phyloP scores from a whole-genome alignment of 1,140 invertebrate species.

The Drosophila sp. region DNA sequence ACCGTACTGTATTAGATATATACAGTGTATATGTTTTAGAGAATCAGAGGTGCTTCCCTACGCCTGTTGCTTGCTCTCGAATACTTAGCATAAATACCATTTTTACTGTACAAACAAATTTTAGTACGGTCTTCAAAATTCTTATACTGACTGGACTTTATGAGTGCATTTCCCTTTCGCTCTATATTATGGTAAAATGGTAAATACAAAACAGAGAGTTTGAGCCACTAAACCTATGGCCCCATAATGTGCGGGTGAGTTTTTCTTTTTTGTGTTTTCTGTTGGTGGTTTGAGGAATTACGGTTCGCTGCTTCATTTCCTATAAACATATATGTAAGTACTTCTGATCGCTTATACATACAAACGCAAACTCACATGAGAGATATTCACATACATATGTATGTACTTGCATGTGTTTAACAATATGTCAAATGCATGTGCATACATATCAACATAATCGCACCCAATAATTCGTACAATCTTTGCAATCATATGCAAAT shows the following conservation, averaged over 20 bases:
- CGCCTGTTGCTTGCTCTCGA: too few relatives aligned
- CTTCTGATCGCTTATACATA: constrained; percentile 7
- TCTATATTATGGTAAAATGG: constrained; percentile 2
- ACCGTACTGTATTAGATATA: too few relatives aligned
- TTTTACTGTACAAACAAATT: too few relatives aligned
- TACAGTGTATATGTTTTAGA: too few relatives aligned
- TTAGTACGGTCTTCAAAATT: too few relatives aligned
- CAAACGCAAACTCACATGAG: too few relatives aligned
- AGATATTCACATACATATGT: neutral
- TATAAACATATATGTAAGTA: constrained; percentile 41
- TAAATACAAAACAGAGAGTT: constrained; percentile 1
- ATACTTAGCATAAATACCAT: too few relatives aligned
- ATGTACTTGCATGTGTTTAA: neutral
- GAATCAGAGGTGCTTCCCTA: too few relatives aligned
- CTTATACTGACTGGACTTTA: neutral
- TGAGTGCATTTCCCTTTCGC: neutral
- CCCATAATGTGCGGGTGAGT: constrained; percentile 44
- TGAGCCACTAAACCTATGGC: neutral
- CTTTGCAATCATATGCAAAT: too few relatives aligned
- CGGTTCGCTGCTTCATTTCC: constrained; percentile 56
- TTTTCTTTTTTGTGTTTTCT: constrained; percentile 35
- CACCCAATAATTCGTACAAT: neutral
- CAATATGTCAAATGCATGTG: neutral
- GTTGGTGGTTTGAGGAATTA: constrained; percentile 55
- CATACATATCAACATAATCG: neutral